Evolutionary conservation across 2,113 vertebrate species (phyloP).

Genomic region (Nettapus auritus): DNA sequence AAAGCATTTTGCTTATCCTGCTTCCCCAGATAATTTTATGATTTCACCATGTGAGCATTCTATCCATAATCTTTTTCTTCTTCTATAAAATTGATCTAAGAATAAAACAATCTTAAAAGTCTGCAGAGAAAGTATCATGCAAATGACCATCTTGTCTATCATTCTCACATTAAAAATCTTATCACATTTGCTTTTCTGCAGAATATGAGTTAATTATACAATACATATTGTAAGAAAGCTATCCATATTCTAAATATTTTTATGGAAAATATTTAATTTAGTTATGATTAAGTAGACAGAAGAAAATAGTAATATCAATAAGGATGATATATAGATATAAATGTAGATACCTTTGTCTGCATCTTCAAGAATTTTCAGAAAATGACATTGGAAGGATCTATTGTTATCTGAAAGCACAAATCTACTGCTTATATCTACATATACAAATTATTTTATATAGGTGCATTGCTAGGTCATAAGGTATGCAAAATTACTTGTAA

Average conservation of each 20-base stretch:
- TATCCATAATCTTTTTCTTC: not conserved
- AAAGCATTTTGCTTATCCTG: not conserved
- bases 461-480: not conserved
- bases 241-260: not conserved
- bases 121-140: not conserved
- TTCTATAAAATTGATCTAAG: not conserved
- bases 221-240: not conserved
- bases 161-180: not conserved
- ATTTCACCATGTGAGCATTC: not conserved
- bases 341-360: not conserved
- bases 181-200: not conserved
- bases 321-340: not conserved
- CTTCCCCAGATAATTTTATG: not conserved
- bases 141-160: not conserved
- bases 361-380: constrained; percentile 3
- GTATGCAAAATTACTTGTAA: not conserved
- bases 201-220: not conserved
- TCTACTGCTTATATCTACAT: not conserved
- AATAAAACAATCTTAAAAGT: not conserved
- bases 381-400: not conserved
- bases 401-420: not conserved
- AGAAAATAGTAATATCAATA: not conserved
- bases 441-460: not conserved
- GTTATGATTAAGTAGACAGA: not conserved
- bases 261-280: not conserved